These are phyloP conservation scores for Zaprionus africanus DNA, from an alignment of 1,140 invertebrate species.

Conservation along the genomic window DNA sequence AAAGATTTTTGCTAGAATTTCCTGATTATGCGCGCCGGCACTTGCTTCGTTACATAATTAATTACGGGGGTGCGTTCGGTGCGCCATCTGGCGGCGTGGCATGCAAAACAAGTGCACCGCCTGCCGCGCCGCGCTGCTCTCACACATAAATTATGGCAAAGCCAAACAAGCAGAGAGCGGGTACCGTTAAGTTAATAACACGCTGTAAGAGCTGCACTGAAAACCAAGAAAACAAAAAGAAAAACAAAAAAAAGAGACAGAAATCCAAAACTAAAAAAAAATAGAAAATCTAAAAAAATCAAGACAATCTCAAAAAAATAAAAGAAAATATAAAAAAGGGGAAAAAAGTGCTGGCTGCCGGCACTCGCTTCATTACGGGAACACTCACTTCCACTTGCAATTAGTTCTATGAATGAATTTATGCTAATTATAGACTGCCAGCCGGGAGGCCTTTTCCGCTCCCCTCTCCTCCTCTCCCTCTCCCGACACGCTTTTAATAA, in stretches of 20 bases:
- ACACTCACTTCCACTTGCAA: slow-evolving; percentile 78
- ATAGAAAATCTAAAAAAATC: slow-evolving; percentile 2
- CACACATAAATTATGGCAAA: slow-evolving; percentile 78
- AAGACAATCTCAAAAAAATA: neutral
- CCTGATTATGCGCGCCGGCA: slow-evolving; percentile 33
- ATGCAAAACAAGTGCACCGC: slow-evolving; percentile 75
- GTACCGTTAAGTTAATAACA: slow-evolving; percentile 79
- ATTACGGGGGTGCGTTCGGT: slow-evolving; percentile 56
- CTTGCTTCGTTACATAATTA: slow-evolving; percentile 71
- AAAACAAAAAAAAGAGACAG: slow-evolving; percentile 26
- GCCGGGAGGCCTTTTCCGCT: slow-evolving; percentile 15
- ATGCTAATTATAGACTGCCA: slow-evolving; percentile 72
- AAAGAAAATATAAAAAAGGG: neutral
- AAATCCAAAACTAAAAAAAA: slow-evolving; percentile 32
- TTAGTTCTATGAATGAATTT: slow-evolving; percentile 81
- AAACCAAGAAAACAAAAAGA: slow-evolving; percentile 39
- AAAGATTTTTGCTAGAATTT: slow-evolving; percentile 57
- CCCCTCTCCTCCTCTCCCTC: neutral
- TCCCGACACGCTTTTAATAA: slow-evolving; percentile 79
- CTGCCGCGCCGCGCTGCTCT: slow-evolving; percentile 41
- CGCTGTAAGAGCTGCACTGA: slow-evolving; percentile 62
- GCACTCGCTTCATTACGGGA: slow-evolving; percentile 63
- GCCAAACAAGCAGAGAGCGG: slow-evolving; percentile 64
- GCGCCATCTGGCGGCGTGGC: slow-evolving; percentile 43
- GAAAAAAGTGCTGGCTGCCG: slow-evolving; percentile 49